Evolutionary conservation across 64 coral and sea anemone genomes (phyloP).

Genomic region (Porites australiensis): DNA sequence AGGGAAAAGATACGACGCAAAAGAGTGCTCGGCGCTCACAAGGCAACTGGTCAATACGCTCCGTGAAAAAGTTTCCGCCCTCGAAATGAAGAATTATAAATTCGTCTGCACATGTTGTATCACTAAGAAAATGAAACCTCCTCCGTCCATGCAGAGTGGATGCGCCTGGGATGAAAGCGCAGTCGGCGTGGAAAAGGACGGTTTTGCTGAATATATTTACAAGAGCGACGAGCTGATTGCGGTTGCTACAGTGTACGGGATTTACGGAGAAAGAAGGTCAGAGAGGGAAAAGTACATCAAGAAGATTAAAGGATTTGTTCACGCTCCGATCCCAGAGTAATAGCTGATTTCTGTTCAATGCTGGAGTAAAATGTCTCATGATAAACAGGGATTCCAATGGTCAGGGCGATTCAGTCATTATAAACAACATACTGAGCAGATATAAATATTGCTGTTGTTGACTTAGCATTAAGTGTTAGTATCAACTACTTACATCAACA

Average conservation of each 20-base stretch:
- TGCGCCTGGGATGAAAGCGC: constrained; percentile 80
- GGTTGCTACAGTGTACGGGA: constrained; percentile 80
- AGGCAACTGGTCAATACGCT: constrained; percentile 57
- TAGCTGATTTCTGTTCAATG: neutral
- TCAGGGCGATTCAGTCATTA: too few species aligned
- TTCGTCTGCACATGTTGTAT: constrained; percentile 78
- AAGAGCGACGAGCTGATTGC: constrained; percentile 74
- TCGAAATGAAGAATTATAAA: constrained; percentile 63
- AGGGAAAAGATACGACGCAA: constrained; percentile 59
- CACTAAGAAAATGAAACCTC: constrained; percentile 59
- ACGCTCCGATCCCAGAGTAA: constrained; percentile 68
- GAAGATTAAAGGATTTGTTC: neutral
- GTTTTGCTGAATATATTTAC: constrained; percentile 88
- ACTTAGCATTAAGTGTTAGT: neutral
- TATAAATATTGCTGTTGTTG: neutral
- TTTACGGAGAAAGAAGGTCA: constrained; percentile 28
- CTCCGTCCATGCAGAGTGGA: constrained; percentile 75
- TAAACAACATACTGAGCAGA: too few species aligned
- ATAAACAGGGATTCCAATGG: too few species aligned
- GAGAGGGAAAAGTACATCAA: constrained; percentile 4
- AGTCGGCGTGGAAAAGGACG: constrained; percentile 59
- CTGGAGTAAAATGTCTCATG: neutral
- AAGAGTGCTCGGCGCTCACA: constrained; percentile 37
- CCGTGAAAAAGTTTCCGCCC: constrained; percentile 53
- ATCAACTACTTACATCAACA: neutral